A percentile compares a stretch with the other conserved stretches of the same genome.
Conservation (phyloP, 1,140 invertebrate species). For the Oryzaephilus surinamensis region DNA sequence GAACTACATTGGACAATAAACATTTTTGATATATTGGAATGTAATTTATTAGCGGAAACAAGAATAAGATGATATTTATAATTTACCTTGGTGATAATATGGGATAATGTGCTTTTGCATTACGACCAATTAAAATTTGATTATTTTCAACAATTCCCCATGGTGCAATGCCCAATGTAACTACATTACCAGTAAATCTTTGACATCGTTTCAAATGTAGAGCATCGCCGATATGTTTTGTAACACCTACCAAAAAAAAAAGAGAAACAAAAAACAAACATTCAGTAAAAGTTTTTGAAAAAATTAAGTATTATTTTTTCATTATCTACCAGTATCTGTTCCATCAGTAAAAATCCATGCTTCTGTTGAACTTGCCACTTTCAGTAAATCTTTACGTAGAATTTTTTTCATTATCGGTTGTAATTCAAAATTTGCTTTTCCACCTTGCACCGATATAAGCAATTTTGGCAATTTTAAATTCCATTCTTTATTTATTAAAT, state of each 20-base stretch:
- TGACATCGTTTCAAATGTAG: constrained; percentile 77
- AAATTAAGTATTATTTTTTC: no score
- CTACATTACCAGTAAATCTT: constrained; percentile 77
- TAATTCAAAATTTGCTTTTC: constrained; percentile 92
- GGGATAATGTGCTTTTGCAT: constrained; percentile 75
- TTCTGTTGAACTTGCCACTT: constrained; percentile 93
- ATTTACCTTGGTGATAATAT: constrained; percentile 75
- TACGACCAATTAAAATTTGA: constrained; percentile 76
- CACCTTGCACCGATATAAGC: constrained; percentile 94
- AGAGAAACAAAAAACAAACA: no score
- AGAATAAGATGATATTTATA: no score
- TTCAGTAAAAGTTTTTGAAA: no score
- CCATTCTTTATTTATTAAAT: constrained; percentile 90
- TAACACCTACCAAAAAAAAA: constrained; percentile 88
- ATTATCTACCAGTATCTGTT: constrained; percentile 94
- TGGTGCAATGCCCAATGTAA: constrained; percentile 93
- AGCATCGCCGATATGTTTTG: constrained; percentile 87
- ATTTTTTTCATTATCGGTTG: constrained; percentile 91
- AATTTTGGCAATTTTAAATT: constrained; percentile 87
- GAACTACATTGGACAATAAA: constrained; percentile 30
- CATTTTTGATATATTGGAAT: constrained; percentile 31
- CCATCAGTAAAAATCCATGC: constrained; percentile 96
- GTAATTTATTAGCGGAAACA: constrained; percentile 21
- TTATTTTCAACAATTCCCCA: constrained; percentile 97
- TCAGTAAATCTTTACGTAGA: constrained; percentile 86